Evolutionary conservation across 2,113 vertebrate genomes (phyloP), one percentile per base, ranked within the genome.

Genomic region (Sinocyclocheilus rhinocerous): DNA sequence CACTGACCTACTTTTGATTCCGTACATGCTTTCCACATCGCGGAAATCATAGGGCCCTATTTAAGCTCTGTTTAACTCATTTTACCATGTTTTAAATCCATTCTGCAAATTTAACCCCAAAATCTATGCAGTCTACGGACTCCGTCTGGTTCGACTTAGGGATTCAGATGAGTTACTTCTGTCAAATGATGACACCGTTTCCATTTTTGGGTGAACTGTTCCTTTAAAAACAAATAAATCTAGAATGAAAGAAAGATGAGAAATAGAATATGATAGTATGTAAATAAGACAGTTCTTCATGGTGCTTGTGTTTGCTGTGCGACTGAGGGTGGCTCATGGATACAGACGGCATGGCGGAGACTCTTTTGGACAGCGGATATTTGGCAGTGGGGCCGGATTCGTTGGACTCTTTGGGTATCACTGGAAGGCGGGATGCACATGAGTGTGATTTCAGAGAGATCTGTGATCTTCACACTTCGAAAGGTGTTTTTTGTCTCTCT

Each of bases 401-500:
- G 15, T 10, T 12, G 16, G 80, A 82, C 16, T 67, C 18, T 1
- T 15, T 20, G 24, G 79, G n/a, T 81, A 81, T 65, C 79, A 50
- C 36, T 48, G n/a, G 59, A 29, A 81, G 61, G 36, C 39, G 42
- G 61, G 79, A 81, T 16, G 0, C 4, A 6, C 4, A 33, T 22
- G 42, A 50, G 80, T 69, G 80, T 50, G 80, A 69, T 69, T 81
- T 52, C 24, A 82, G 42, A 81, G 59, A 73, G 42, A 72, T 69
- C 84, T 76, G 78, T 36, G 69, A 86, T 86, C 55, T 86, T 81
- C 85, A 81, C 85, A 86, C 78, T 22, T 50, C 2, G 12, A 50
- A n/a, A 81, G 69, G 69, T 61, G 55, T 86, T 86, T 73, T 45
- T 72, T 59, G 39, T 48, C 42, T 75, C 48, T 86, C 59, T n/a